phyloP scores from a whole-genome alignment of 2,113 vertebrate genomes.

The human region GRCh38 chr1:171769001-171769500 shows the following conservation, averaged over 20 bases:
- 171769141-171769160: not conserved
- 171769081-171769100: too few relatives aligned
- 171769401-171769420: not conserved
- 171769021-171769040: too few relatives aligned
- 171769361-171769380: accelerated
- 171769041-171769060: too few relatives aligned
- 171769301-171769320: not conserved
- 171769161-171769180: not conserved
- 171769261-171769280: not conserved
- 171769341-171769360: not conserved
- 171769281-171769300: not conserved
- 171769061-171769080: too few relatives aligned
- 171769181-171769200: not conserved
- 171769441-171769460: not conserved
- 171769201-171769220: not conserved
- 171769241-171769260: not conserved
- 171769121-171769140: too few relatives aligned
- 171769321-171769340: not conserved
- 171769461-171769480: not conserved
- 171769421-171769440: not conserved
- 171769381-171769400: not conserved
- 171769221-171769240: not conserved
- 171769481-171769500: not conserved
- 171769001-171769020: too few relatives aligned
- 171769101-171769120: too few relatives aligned